Percentiles rank a stretch among this genome's conserved stretches.
Conservation (phyloP, 2,888 invertebrate genomes). For the Caenorhabditis imperialis region DNA sequence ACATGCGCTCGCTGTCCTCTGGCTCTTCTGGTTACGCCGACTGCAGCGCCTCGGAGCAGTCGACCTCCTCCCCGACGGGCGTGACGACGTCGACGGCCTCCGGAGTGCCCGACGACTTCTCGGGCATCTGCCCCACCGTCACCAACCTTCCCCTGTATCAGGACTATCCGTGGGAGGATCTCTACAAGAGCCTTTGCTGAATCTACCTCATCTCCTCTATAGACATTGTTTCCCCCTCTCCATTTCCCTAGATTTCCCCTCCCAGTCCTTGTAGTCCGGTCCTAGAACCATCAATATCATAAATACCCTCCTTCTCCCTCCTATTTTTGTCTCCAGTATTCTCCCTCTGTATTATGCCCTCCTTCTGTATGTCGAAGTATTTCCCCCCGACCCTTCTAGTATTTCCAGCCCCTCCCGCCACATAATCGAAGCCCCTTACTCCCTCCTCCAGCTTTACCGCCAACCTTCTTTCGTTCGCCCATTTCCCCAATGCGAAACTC, state of each 20-base stretch:
- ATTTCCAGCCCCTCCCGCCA: too few relatives aligned
- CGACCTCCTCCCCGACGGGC: conserved; percentile 39
- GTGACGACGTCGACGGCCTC: conserved; percentile 5
- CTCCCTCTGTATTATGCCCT: too few relatives aligned
- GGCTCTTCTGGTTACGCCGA: conserved; percentile 67
- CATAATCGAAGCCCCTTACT: too few relatives aligned
- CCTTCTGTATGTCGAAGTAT: too few relatives aligned
- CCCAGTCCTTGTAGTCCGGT: conserved; percentile 19
- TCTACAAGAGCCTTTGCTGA: conserved; percentile 26
- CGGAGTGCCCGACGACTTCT: conserved; percentile 28
- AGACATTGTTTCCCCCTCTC: background rate
- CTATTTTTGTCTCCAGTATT: background rate
- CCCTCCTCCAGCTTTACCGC: too few relatives aligned
- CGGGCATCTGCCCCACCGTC: conserved; percentile 46
- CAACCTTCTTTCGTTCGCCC: too few relatives aligned
- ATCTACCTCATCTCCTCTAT: background rate
- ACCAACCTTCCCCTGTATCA: conserved; percentile 9
- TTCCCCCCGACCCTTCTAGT: too few relatives aligned
- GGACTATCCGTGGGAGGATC: conserved; percentile 33
- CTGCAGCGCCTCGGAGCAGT: conserved; percentile 40
- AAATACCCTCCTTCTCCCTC: background rate
- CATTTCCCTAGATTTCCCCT: background rate
- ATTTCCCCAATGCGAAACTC: too few relatives aligned
- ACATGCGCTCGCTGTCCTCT: conserved; percentile 68
- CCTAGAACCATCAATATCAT: background rate